A percentile compares a stretch with the other conserved stretches of the same genome.
Conservation (phyloP, 2,113 vertebrate species). For the Manacus vitellinus region DNA sequence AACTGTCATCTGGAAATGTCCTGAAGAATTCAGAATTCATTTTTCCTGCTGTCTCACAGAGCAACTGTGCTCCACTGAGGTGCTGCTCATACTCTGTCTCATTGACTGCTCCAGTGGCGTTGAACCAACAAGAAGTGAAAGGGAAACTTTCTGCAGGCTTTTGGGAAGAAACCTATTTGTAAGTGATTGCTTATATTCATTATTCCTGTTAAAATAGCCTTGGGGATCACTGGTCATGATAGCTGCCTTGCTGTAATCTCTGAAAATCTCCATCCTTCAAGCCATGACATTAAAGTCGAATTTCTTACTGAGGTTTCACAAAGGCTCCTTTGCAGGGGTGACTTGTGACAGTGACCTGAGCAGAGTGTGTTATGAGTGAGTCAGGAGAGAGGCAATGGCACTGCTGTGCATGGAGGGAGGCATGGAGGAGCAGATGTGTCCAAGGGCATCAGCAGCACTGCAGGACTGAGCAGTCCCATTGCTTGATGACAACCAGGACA, state of each 20-base stretch:
- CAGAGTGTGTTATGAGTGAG: neutral
- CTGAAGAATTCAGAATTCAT: neutral
- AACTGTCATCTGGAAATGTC: neutral
- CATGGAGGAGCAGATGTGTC: neutral
- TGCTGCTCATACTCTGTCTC: neutral
- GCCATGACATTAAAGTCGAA: fast-evolving
- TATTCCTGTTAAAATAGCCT: neutral
- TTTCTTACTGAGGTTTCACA: neutral
- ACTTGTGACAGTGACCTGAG: neutral
- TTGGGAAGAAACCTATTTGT: neutral
- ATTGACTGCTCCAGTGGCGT: neutral
- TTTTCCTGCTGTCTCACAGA: neutral
- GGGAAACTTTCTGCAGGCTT: neutral
- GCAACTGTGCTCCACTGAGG: neutral
- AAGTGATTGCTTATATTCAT: neutral
- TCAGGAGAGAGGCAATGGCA: neutral
- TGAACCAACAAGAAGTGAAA: neutral
- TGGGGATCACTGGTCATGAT: neutral
- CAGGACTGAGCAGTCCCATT: neutral
- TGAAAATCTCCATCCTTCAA: neutral
- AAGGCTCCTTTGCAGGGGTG: neutral
- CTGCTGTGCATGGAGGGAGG: neutral
- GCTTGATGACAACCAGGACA: neutral
- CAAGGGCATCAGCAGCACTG: fast-evolving
- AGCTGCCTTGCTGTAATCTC: neutral